Evolutionary conservation across 2,113 vertebrate genomes (phyloP), one percentile per base, ranked within the genome.

Genomic region (Philantomba maxwellii): DNA sequence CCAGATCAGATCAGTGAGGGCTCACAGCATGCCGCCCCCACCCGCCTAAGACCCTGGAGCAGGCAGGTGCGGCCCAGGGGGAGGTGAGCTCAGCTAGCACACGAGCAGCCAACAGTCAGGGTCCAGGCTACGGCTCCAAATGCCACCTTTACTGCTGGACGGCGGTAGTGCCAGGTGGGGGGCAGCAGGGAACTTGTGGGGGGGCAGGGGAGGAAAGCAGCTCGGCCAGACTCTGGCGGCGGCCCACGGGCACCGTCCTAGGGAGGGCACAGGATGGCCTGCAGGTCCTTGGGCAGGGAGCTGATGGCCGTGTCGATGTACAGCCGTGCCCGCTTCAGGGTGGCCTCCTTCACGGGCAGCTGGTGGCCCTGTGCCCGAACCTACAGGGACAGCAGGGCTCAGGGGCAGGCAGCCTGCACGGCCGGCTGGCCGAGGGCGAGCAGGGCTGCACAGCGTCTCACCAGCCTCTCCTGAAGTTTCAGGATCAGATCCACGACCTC

Each of bases 391-490:
- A 47, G 30, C 6, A 0, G 33, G 0, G 4, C 33, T 96, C 70
- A 97, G 97, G 30, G 66, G 23, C n/a, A 17, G 23, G 57, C 0
- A 0, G 19, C 36, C 47, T 28, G 5, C n/a, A 1, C 0, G 13
- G 3, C 16, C 1, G 2, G 33, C 7, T 1, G 25, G 60, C 15
- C 2, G 14, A 2, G 1, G 0, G 5, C 0, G 7, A 0, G 25
- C 15, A 9, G 89, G 26, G 2, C 7, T 1, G 36, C 45, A 23
- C 16, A 21, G 53, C 53, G 19, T 26, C 98, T 98, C 89, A 99
- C 99, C 99, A 99, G 98, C 97, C 99, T 99, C 97, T 99, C 99
- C 4, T 98, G 98, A 10, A 99, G 99, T 97, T 99, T 99, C 95
- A 99, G 98, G 78, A 99, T 98, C 94, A 99, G 98, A 96, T 99